Base-by-base conservation (phyloP, 1,140 invertebrate genomes). In the Semibalanus balanoides region DNA sequence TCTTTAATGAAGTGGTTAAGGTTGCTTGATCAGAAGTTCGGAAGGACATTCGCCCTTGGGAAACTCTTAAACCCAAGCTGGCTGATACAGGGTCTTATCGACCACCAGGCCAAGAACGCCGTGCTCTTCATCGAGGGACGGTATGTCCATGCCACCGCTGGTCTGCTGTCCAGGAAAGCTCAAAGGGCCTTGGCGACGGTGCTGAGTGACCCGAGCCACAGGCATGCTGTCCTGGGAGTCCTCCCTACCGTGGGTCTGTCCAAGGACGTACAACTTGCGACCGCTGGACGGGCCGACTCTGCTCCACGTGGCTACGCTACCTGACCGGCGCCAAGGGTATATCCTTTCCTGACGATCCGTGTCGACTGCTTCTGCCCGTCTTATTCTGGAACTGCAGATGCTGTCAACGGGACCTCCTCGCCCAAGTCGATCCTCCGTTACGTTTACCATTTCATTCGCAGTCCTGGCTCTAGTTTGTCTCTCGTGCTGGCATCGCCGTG, bases 131-230 rank as follows among this genome's bases (percentile, higher is more conserved):
- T 72, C 25, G 70, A 29, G n/a, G n/a, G 70, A 72, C 70, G 92
- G 92, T 19, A 92, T 93, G 89, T 90, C 91, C 30, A 84, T 92
- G 71, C 86, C 90, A 0, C 92, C 92, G 0, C 85, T 91, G 0
- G 92, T n/a, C 91, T 0, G 91, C 91, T 0, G 88, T n/a, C 90
- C 0, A 84, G 92, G 76, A n/a, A 91, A 93, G 74, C 85, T 89
- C 74, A 86, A n/a, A 88, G 79, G 90, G 90, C 0, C 90, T 92
- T 80, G 82, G 83, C 0, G 76, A 73, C 0, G 77, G 79, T 14
- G 70, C 70, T 27, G 70, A 72, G 3, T 29, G 74, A 7, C 76
- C 71, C 70, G 79, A 80, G 43, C n/a, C 77, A 79, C 72, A 72
- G n/a, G 78, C 75, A 76, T 76, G 27, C 76, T 80, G 74, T 73